phyloP scores from a whole-genome alignment of 2,113 vertebrate genomes.

The Brevimyrus niger region DNA sequence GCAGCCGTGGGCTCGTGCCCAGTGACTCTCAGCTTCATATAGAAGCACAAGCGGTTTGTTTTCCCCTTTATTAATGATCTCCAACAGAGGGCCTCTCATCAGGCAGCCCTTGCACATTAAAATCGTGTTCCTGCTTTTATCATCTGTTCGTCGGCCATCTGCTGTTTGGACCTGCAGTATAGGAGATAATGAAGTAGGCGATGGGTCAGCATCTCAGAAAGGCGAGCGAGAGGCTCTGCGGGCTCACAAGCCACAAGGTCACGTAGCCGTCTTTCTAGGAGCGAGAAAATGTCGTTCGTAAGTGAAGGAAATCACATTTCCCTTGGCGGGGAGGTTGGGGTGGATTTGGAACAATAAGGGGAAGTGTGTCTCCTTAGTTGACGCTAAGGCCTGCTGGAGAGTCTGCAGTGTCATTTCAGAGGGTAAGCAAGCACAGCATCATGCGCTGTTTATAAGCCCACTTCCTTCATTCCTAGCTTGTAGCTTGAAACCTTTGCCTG shows the following conservation, averaged over 20 bases:
- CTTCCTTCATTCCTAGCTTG: not conserved
- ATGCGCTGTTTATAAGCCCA: not conserved
- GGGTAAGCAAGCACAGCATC: not conserved
- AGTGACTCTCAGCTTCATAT: not conserved
- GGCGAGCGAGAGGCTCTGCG: not conserved
- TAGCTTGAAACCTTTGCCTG: not conserved
- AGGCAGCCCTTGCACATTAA: not conserved
- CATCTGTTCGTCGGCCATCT: not conserved
- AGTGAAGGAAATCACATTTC: slow-evolving; percentile 52
- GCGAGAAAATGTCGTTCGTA: slow-evolving; percentile 51
- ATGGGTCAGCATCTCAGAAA: not conserved
- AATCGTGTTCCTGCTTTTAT: not conserved
- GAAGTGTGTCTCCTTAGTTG: slow-evolving; percentile 31
- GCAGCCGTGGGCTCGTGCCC: not conserved
- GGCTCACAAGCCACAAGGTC: not conserved
- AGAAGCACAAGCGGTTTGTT: slow-evolving; percentile 24
- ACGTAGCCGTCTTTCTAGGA: slow-evolving; percentile 15
- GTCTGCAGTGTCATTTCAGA: not conserved
- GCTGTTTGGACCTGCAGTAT: not conserved
- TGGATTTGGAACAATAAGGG: slow-evolving; percentile 35
- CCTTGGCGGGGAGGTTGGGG: not conserved
- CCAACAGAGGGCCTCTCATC: not conserved
- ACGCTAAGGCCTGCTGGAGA: not conserved
- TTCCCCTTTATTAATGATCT: slow-evolving; percentile 24
- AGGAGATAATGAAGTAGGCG: not conserved